Conservation (phyloP, 2,797 vertebrate species). For the Gymnothorax reevesii region DNA sequence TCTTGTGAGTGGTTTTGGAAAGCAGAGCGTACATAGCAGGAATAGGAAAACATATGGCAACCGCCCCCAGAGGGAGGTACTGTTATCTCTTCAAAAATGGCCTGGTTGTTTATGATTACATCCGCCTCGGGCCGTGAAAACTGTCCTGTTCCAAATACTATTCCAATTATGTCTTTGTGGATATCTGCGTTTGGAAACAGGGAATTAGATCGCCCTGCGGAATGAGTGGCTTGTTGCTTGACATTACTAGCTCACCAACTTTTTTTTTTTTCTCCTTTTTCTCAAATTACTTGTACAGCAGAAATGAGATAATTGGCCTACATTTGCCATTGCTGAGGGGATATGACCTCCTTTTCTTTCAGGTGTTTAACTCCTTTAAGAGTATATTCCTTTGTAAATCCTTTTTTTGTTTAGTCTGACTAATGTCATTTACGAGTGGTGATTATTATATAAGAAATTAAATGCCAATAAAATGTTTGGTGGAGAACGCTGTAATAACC, state of each 20-base stretch:
- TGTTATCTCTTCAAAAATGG: not conserved
- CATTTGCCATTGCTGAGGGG: constrained; percentile 15
- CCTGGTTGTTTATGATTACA: not conserved
- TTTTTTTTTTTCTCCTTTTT: not conserved
- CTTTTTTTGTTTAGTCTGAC: too few species aligned
- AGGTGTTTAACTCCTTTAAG: constrained; percentile 6
- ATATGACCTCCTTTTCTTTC: constrained; percentile 32
- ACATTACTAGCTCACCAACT: not conserved
- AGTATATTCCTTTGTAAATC: too few species aligned
- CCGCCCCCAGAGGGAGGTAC: not conserved
- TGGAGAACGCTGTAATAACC: too few species aligned
- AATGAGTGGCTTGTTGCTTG: not conserved
- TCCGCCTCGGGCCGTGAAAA: not conserved
- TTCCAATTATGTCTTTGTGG: not conserved
- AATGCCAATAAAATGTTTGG: too few species aligned
- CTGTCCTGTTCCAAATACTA: not conserved
- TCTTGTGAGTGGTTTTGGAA: not conserved
- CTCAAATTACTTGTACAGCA: not conserved
- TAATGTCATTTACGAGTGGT: too few species aligned
- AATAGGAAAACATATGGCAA: not conserved
- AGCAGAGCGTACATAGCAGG: not conserved
- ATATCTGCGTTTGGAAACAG: not conserved
- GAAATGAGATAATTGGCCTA: constrained; percentile 3
- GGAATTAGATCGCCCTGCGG: not conserved
- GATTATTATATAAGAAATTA: too few species aligned